A percentile compares a stretch with the other conserved stretches of the same genome.
phyloP scores from a whole-genome alignment of 2,888 invertebrate species.

The Aelia acuminata region DNA sequence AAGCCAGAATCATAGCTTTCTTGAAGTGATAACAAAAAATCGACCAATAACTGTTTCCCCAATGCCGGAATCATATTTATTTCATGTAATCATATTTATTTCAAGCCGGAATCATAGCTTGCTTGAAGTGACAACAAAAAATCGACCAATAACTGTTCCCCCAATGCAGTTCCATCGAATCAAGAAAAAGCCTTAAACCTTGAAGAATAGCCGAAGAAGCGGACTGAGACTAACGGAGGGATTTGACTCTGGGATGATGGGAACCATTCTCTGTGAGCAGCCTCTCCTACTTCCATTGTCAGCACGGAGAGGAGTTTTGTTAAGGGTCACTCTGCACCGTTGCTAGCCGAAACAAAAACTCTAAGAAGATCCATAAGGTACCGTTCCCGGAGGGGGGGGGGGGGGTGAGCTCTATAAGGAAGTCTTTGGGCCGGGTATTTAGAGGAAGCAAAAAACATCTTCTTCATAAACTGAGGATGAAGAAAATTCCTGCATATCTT shows the following conservation, averaged over 20 bases:
- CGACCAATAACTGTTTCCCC: neutral
- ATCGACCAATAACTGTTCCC: neutral
- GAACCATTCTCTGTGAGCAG: slow-evolving; percentile 4
- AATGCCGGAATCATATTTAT: too few relatives aligned
- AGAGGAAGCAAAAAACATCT: neutral
- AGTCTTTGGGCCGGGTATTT: neutral
- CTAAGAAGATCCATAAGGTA: slow-evolving; percentile 30
- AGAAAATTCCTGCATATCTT: neutral
- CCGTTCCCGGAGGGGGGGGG: neutral
- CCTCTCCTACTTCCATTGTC: neutral
- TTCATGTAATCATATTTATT: too few relatives aligned
- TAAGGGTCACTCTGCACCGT: neutral
- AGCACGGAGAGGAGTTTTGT: neutral
- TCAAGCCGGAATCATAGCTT: too few relatives aligned
- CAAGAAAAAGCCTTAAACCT: neutral
- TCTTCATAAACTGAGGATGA: neutral
- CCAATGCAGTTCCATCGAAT: neutral
- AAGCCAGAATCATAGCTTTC: too few relatives aligned
- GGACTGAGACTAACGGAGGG: neutral
- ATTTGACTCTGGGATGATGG: neutral
- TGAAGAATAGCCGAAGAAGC: neutral
- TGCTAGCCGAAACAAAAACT: neutral
- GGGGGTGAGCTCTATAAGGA: neutral
- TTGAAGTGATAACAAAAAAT: neutral
- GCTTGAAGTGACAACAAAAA: neutral